Percentiles rank a stretch among this genome's conserved stretches.
These are phyloP conservation scores for Porites australiensis DNA, from an alignment of 64 coral and sea anemone genomes.

Conservation along the genomic window DNA sequence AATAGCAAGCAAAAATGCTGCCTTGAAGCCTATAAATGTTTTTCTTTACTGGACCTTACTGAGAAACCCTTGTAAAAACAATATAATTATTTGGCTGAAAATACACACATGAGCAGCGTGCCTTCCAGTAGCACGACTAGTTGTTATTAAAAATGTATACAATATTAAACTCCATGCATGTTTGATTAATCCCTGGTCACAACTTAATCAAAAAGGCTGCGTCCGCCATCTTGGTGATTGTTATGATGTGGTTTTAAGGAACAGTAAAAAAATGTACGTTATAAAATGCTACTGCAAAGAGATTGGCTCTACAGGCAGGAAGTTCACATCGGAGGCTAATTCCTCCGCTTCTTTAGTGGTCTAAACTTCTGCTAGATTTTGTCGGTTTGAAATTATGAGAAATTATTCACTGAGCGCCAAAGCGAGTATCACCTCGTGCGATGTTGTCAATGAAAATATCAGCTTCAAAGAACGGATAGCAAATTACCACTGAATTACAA, in stretches of 20 bases:
- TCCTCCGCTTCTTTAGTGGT: no score
- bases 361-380: background rate
- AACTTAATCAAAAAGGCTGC: conserved; percentile 51
- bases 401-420: background rate
- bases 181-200: conserved; percentile 49
- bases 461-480: conserved; percentile 17
- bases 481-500: conserved; percentile 27
- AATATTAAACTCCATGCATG: conserved; percentile 59
- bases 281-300: background rate
- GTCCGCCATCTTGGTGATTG: conserved; percentile 45
- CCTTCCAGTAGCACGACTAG: conserved; percentile 21
- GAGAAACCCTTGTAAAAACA: background rate
- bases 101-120: conserved; percentile 27
- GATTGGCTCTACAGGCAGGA: background rate
- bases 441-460: conserved; percentile 20
- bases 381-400: background rate
- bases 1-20: background rate
- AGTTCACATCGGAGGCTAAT: background rate
- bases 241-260: conserved; percentile 21
- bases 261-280: background rate
- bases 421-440: background rate
- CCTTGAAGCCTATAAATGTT: background rate
- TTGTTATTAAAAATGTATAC: conserved; percentile 56
- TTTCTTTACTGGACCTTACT: background rate
- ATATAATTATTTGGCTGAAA: conserved; percentile 35